Evolutionary conservation across 2,113 vertebrate genomes (phyloP), one percentile per base, ranked within the genome.

Genomic region (Periophthalmodon schlosseri): DNA sequence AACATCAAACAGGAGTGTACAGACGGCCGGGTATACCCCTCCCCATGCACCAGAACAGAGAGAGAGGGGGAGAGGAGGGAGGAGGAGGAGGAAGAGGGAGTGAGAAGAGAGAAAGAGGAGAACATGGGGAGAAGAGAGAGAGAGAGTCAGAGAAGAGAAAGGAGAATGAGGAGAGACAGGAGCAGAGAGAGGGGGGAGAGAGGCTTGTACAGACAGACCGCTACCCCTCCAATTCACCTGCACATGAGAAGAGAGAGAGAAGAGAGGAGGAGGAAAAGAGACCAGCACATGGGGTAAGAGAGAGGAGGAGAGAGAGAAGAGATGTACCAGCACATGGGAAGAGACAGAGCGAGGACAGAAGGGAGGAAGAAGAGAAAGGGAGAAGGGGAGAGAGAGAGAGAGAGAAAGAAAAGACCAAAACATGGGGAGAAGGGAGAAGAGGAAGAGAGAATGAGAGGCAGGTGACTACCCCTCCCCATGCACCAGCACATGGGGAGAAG

Each of bases 1-100:
- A n/a, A 81, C 83, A 85, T 87, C 86, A 90, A 82, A 90, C 76
- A 67, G 73, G 2, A 28, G 28, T 28, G 28, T 28, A 3, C 28
- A 28, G 28, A 3, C 28, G 28, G 28, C 2, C 28, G 36, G 36
- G 8, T 5, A 7, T 5, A 39, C 36, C n/a, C 36, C 56, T 75
- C 72, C 54, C 14, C 18, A 71, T 46, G 44, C 74, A 86, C 47
- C 11, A n/a, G 72, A 50, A 46, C 74, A 86, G 46, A 46, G 80
- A 66, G 79, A 87, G 57, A 77, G 75, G 39, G 23, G 65, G 61
- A 69, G 80, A 52, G 4, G 18, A n/a, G 7, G 2, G 52, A n/a
- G 18, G 52, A 7, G 20, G 20, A 9, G n/a, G 7, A 56, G 52
- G 9, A 20, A 18, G 4, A 4, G 13, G 13, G 15, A 16, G 49